Conservation (phyloP, 2,888 invertebrate species). For the Drepana falcataria region DNA sequence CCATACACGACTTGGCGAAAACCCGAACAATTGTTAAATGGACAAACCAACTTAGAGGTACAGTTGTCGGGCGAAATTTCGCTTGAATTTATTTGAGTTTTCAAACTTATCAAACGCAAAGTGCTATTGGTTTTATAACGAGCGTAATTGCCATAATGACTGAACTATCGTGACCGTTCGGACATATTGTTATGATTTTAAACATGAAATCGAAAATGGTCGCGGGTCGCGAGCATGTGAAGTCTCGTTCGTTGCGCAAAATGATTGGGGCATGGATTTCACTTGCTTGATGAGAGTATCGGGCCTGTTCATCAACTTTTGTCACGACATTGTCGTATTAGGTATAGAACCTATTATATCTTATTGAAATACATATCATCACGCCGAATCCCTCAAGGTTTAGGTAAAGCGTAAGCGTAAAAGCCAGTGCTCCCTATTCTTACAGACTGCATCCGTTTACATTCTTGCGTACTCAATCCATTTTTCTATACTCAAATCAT, state of each 20-base stretch:
- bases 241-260: constrained; percentile 51
- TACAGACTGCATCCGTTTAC: too few species aligned
- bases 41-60: constrained; percentile 33
- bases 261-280: constrained; percentile 52
- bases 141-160: constrained; percentile 68
- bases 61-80: constrained; percentile 21
- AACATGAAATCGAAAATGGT: constrained; percentile 69
- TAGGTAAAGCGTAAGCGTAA: too few species aligned
- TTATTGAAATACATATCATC: too few species aligned
- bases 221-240: constrained; percentile 57
- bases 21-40: constrained; percentile 64
- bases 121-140: constrained; percentile 35
- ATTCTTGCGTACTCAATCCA: too few species aligned
- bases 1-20: constrained; percentile 59
- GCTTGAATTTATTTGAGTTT: constrained; percentile 19
- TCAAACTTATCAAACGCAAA: constrained; percentile 29
- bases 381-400: too few species aligned
- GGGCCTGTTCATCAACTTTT: constrained; percentile 34
- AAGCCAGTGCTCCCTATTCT: too few species aligned
- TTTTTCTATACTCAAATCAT: too few species aligned
- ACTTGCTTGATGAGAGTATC: constrained; percentile 31
- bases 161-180: constrained; percentile 61
- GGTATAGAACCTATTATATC: too few species aligned
- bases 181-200: constrained; percentile 70
- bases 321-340: constrained; percentile 29